These are phyloP conservation scores for Peromyscus melanophrys DNA, from an alignment of 2,797 vertebrate genomes.

Conservation along the genomic window DNA sequence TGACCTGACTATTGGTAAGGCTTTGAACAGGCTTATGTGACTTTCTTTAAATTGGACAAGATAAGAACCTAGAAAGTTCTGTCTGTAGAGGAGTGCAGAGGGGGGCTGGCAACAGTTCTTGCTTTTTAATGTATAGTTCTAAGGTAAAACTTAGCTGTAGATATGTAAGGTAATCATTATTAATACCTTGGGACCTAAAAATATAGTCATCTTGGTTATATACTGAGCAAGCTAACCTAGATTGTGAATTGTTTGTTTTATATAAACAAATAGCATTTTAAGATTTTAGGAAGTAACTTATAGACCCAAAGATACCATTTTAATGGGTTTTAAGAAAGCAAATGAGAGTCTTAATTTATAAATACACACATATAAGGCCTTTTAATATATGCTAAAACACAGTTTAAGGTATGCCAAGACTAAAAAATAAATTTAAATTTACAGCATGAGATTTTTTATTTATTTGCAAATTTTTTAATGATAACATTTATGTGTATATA, in stretches of 20 bases:
- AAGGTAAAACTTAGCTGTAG: not conserved
- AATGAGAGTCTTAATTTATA: not conserved
- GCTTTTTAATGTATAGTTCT: not conserved
- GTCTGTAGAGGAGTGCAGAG: not conserved
- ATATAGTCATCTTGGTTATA: not conserved
- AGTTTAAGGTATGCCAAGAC: not conserved
- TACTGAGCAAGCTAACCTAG: not conserved
- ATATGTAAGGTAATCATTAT: not conserved
- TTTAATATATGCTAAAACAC: not conserved
- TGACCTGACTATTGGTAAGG: not conserved
- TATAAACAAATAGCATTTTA: not conserved
- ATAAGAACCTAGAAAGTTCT: not conserved
- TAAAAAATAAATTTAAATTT: not conserved
- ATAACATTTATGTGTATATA: not conserved
- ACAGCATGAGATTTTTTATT: not conserved
- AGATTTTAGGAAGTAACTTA: not conserved
- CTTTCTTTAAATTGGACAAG: not conserved
- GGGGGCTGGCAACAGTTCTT: not conserved
- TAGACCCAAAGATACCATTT: not conserved
- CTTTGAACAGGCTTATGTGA: not conserved
- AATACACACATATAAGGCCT: not conserved
- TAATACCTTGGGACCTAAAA: not conserved
- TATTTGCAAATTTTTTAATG: not conserved
- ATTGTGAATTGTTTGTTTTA: not conserved
- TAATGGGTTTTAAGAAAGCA: not conserved